phyloP scores from a whole-genome alignment of 2,797 vertebrate species.

The Otus scops region DNA sequence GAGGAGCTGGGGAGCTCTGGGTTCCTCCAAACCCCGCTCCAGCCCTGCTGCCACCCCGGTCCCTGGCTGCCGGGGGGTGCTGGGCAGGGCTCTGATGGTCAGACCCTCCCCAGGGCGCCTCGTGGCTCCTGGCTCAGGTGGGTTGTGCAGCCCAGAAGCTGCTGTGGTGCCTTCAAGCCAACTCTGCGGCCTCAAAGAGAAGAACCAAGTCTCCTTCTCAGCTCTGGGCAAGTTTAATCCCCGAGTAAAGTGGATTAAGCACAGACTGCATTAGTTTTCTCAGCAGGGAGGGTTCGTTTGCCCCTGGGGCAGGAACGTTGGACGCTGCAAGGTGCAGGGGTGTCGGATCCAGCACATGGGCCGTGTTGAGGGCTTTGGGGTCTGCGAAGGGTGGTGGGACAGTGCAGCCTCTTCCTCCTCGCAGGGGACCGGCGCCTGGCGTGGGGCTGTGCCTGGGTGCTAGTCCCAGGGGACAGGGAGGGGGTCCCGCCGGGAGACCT shows the following conservation, averaged over 20 bases:
- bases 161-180: background rate
- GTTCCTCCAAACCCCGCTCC: background rate
- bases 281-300: background rate
- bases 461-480: fast-evolving
- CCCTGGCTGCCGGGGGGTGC: background rate
- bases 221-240: background rate
- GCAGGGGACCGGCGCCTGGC: fast-evolving
- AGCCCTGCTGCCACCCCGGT: background rate
- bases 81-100: fast-evolving
- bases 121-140: fast-evolving
- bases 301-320: background rate
- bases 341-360: fast-evolving
- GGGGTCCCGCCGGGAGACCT: background rate
- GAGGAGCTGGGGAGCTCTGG: background rate
- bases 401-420: background rate
- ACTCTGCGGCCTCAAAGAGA: background rate
- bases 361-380: fast-evolving
- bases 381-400: fast-evolving
- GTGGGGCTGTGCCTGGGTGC: fast-evolving
- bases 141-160: background rate
- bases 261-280: fast-evolving
- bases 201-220: background rate
- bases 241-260: background rate
- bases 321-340: background rate
- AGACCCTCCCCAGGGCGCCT: background rate